Base-by-base conservation (phyloP, 2,888 invertebrate species). In the Orchesellides sinensis region DNA sequence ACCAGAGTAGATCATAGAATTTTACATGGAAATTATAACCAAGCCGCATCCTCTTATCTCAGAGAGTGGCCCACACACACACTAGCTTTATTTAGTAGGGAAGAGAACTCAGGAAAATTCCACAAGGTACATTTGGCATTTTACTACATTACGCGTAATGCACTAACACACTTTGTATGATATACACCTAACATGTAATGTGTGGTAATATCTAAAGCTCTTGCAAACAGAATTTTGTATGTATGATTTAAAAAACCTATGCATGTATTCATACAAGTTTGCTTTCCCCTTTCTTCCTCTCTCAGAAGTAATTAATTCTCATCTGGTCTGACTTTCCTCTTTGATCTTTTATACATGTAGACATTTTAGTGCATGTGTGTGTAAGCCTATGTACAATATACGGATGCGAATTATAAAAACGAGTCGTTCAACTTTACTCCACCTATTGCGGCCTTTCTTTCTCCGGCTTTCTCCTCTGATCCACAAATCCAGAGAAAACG, bases 271-370 rank as follows among this genome's bases (percentile, higher is more conserved):
- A n/a, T 25, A 27, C 56, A 23, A 8, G 25, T 54, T 23, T 54
- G 49, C 49, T 17, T n/a, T 17, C 17, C 17, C 63, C n/a, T n/a
- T n/a, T n/a, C n/a, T n/a, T n/a, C n/a, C n/a, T n/a, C n/a, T n/a
- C 63, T 63, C 63, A 63, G 40, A 35, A 63, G 63, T 40, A 63
- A 63, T 63, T 63, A 63, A 63, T 63, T 63, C 63, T 63, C 63
- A 63, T 63, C 63, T 63, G 63, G 63, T 40, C 21, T 63, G 63
- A 63, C 63, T 63, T 40, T 40, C 40, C 63, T 63, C 63, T 63
- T 63, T 63, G 63, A 63, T 63, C 63, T 63, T 40, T 63, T 61
- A 35, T 54, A 59, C 25, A 21, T 21, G 54, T 17, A 54, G n/a
- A n/a, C 17, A 29, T 25, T 52, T 14, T 21, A 21, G 35, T n/a